A percentile compares a stretch with the other conserved stretches of the same genome.
These are phyloP conservation scores for Spodoptera littoralis DNA, from an alignment of 2,888 invertebrate genomes.

Conservation along the genomic window DNA sequence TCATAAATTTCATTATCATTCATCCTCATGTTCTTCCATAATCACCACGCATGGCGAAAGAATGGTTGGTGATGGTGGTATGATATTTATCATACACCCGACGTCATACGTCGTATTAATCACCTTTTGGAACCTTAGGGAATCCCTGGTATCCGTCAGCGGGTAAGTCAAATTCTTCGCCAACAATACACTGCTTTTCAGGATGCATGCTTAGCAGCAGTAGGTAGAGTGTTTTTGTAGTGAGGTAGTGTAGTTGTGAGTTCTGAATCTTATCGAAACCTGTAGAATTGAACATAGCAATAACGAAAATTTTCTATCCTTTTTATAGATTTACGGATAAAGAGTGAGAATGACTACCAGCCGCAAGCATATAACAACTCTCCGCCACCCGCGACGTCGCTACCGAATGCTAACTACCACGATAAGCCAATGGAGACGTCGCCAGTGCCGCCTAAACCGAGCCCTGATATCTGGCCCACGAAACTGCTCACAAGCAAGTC, in stretches of 20 bases:
- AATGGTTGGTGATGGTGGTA: conserved; percentile 17
- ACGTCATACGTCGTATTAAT: conserved; percentile 7
- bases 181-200: conserved; percentile 35
- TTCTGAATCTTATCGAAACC: background rate
- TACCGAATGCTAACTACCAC: conserved; percentile 82
- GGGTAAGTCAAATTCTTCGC: conserved; percentile 27
- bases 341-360: conserved; percentile 90
- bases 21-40: conserved; percentile 48
- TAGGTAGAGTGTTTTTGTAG: conserved; percentile 27
- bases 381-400: conserved; percentile 88
- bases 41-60: conserved; percentile 48
- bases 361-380: conserved; percentile 88
- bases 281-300: background rate
- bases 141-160: background rate
- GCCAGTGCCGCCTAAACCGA: conserved; percentile 88
- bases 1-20: conserved; percentile 39
- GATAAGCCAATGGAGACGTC: conserved; percentile 84
- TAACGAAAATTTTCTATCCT: conserved; percentile 4
- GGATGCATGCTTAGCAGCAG: conserved; percentile 27
- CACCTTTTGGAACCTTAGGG: conserved; percentile 1
- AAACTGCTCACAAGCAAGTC: conserved; percentile 92
- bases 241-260: background rate
- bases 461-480: conserved; percentile 90
- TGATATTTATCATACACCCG: conserved; percentile 8
- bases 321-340: conserved; percentile 93